Conservation (phyloP, 2,888 invertebrate genomes). For the Andrena camellia region DNA sequence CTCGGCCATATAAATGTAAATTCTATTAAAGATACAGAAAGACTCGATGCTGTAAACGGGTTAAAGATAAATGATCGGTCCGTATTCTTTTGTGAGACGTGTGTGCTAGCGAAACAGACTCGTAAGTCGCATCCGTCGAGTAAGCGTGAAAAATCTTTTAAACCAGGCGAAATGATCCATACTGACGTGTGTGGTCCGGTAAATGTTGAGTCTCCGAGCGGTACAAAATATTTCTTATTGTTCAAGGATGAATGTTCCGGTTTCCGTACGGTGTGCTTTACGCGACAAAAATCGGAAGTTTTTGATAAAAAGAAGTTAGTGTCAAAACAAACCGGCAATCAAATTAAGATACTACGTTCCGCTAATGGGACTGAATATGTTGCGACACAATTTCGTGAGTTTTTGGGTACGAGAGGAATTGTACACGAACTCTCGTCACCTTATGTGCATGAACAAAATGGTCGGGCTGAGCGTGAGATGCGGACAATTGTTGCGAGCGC, state of each 20-base stretch:
- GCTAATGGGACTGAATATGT: slow-evolving; percentile 1
- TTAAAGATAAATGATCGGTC: too few species aligned
- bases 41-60: too few species aligned
- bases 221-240: background rate
- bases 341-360: background rate
- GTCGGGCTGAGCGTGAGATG: background rate
- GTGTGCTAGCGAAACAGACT: too few species aligned
- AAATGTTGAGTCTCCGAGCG: background rate
- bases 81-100: too few species aligned
- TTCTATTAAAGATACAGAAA: too few species aligned
- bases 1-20: too few species aligned
- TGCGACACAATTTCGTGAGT: background rate
- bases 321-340: background rate
- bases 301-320: background rate
- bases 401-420: background rate
- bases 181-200: slow-evolving; percentile 11
- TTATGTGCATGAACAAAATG: background rate
- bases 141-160: too few species aligned
- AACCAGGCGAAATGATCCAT: background rate
- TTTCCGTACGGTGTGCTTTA: background rate
- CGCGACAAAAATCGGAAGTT: background rate
- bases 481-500: background rate
- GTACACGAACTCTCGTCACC: background rate
- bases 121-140: too few species aligned
- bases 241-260: background rate